A percentile compares a stretch with the other conserved stretches of the same genome.
phyloP scores from a whole-genome alignment of 2,888 invertebrate genomes.

The Mesorhabditis spiculigera region DNA sequence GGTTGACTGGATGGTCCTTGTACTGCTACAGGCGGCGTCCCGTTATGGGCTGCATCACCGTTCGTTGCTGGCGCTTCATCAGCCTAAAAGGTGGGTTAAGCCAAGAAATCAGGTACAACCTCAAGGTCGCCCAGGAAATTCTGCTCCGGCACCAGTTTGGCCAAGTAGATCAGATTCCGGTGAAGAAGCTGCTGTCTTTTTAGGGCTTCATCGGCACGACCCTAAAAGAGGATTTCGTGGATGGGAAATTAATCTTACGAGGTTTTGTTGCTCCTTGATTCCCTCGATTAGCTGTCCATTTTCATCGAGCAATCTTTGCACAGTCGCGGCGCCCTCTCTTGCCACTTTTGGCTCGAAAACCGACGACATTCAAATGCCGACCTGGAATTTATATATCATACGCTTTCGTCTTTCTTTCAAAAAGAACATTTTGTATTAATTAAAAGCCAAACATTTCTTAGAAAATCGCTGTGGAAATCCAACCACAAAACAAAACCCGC shows the following conservation, averaged over 20 bases:
- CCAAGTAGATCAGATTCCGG: conserved; percentile 88
- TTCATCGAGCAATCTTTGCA: conserved; percentile 76
- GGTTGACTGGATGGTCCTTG: conserved; percentile 6
- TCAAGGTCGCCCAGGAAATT: conserved; percentile 27
- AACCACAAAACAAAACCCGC: too few relatives aligned
- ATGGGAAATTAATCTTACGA: conserved; percentile 15
- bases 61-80: neutral
- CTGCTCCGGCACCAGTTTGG: conserved; percentile 81
- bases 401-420: too few relatives aligned
- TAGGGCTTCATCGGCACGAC: conserved; percentile 34
- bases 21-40: too few relatives aligned
- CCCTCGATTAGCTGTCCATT: conserved; percentile 93
- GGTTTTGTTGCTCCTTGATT: conserved; percentile 87
- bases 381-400: too few relatives aligned
- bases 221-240: conserved; percentile 17
- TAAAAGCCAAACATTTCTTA: too few relatives aligned
- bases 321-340: conserved; percentile 24
- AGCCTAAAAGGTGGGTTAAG: too few relatives aligned
- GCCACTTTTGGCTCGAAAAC: neutral
- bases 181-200: conserved; percentile 86
- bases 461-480: too few relatives aligned
- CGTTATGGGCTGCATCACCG: neutral
- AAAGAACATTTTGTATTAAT: too few relatives aligned
- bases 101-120: neutral
- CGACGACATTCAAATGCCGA: neutral